Base-by-base conservation (phyloP, 2,113 vertebrate species). In the Brienomyrus brachyistius region DNA sequence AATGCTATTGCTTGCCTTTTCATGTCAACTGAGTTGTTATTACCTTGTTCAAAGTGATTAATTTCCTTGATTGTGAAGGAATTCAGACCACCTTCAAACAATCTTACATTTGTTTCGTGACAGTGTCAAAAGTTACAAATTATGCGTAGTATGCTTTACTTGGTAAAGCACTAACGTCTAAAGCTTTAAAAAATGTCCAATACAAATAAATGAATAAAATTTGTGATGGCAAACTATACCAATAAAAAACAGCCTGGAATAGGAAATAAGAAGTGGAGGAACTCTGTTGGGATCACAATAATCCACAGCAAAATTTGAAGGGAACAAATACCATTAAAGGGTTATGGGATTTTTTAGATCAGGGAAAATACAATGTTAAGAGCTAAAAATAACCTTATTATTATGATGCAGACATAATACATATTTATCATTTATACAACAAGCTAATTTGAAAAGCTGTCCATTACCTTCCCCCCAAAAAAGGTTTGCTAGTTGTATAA, bases 391-490 rank as follows among this genome's bases (percentile, higher is more conserved):
- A 48, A 17, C 80, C 52, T 27, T 70, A 66, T 88, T 43, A 54
- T 88, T 54, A 82, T 40, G 62, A 88, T 47, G 27, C 23, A 66
- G 54, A 70, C 88, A 56, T 56, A 82, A 51, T 59, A 77, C 6
- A 86, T 82, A 87, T 86, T 88, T 86, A 88, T 91, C 90, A 93
- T 91, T 93, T 93, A 93, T 88, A 91, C 92, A 92, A 88, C 85
- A 88, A 91, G 88, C 82, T 31, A 77, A 50, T 52, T 87, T 77
- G 74, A 80, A 80, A 48, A 40, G 3, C 47, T 56, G 11, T 40
- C 66, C n/a, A 35, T 21, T 27, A 56, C 62, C 23, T 70, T 90
- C 45, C 40, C 89, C 89, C 86, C 89, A 88, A 45, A 51, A 21
- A 31, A 11, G 35, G 48, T 85, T 87, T 90, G 91, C 90, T 87